Conservation (phyloP, 2,113 vertebrate genomes). For the Miniopterus natalensis region DNA sequence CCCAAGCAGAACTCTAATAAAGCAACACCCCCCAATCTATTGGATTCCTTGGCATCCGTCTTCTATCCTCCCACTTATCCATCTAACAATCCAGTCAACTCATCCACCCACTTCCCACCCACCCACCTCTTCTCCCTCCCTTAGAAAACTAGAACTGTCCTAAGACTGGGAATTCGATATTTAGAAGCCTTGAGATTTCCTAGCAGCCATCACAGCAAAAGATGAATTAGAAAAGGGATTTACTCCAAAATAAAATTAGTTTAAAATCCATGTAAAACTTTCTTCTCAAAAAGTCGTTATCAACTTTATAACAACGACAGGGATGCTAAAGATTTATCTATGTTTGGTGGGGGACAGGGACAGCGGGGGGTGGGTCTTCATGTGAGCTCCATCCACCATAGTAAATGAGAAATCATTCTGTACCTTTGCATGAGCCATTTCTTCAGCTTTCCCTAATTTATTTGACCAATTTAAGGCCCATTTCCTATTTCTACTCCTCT, state of each 20-base stretch:
- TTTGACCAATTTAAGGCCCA: not conserved
- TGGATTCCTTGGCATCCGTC: not conserved
- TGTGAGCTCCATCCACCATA: not conserved
- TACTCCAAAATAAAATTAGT: constrained; percentile 14
- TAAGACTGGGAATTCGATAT: not conserved
- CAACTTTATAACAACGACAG: not conserved
- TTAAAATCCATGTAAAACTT: not conserved
- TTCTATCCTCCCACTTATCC: not conserved
- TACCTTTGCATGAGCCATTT: not conserved
- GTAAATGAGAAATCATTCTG: not conserved
- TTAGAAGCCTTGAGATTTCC: not conserved
- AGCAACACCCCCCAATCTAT: not conserved
- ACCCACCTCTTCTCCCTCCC: not conserved
- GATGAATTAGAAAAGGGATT: not conserved
- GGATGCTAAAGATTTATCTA: not conserved
- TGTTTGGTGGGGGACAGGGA: not conserved
- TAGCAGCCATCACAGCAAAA: not conserved
- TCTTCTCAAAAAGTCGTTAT: not conserved
- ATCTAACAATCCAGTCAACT: not conserved
- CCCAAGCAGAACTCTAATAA: not conserved
- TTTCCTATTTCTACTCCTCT: not conserved
- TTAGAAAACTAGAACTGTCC: not conserved
- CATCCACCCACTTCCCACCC: not conserved
- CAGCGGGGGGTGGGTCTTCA: not conserved
- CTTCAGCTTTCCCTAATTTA: not conserved